Conservation (phyloP, 2,797 vertebrate species). For the Ispidina lecontei region DNA sequence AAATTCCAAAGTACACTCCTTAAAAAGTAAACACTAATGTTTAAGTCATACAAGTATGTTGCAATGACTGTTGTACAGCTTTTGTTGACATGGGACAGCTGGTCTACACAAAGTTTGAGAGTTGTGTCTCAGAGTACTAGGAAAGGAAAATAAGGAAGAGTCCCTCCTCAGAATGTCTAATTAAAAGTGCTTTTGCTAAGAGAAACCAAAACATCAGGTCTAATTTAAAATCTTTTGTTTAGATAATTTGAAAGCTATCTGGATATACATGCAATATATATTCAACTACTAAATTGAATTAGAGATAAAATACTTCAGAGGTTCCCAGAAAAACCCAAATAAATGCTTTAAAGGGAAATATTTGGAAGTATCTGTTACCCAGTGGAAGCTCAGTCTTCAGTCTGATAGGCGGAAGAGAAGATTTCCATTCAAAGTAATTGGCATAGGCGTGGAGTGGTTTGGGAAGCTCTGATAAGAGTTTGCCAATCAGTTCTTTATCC, state of each 20-base stretch:
- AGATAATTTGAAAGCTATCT: neutral
- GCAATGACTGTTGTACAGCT: neutral
- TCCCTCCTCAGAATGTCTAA: neutral
- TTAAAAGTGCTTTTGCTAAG: neutral
- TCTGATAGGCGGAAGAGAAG: conserved; percentile 79
- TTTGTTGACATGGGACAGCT: conserved; percentile 9
- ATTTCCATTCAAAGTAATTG: conserved; percentile 80
- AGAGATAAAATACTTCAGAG: neutral
- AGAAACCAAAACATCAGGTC: neutral
- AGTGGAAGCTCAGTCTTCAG: conserved; percentile 82
- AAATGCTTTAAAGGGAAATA: neutral
- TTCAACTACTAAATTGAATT: neutral
- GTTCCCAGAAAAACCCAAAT: neutral
- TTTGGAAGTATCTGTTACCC: conserved; percentile 77
- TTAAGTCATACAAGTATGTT: neutral
- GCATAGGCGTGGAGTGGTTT: conserved; percentile 80
- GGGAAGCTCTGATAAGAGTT: conserved; percentile 80
- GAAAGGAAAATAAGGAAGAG: neutral
- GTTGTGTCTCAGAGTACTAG: neutral
- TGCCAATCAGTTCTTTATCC: conserved; percentile 81
- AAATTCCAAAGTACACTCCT: conserved; percentile 33
- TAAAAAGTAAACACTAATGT: conserved; percentile 15
- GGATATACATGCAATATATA: neutral
- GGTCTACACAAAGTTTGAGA: neutral
- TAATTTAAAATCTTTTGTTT: neutral